Percentiles rank a stretch among this genome's conserved stretches.
Evolutionary conservation across 2,888 invertebrate genomes (phyloP).

Genomic region (Crocallis elinguaria): DNA sequence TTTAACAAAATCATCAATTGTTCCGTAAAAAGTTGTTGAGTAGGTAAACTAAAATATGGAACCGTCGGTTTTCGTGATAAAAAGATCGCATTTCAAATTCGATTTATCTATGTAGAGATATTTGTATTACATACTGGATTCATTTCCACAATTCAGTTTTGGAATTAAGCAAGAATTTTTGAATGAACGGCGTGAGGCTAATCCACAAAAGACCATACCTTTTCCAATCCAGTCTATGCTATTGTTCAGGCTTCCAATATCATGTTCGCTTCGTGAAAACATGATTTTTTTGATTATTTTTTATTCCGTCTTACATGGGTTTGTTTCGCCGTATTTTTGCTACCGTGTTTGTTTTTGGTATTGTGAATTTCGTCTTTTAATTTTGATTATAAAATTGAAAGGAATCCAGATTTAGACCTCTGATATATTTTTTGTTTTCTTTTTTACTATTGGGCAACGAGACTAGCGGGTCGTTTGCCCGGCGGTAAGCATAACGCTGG

Average conservation of each 20-base stretch:
- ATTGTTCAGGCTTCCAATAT: conserved; percentile 40
- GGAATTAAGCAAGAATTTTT: conserved; percentile 33
- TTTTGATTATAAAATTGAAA: not conserved
- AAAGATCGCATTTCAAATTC: not conserved
- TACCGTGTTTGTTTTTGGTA: not conserved
- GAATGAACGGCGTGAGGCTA: conserved; percentile 34
- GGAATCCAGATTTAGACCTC: too few species aligned
- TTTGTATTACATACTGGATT: conserved; percentile 1
- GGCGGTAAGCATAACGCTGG: too few species aligned
- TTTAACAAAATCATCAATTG: too few species aligned
- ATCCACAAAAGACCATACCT: conserved; percentile 28
- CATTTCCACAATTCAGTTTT: conserved; percentile 15
- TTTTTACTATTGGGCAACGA: too few species aligned
- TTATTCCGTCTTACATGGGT: conserved; percentile 8
- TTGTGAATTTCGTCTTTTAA: not conserved
- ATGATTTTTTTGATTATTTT: conserved; percentile 25
- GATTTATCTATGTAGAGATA: not conserved
- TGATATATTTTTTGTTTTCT: not conserved
- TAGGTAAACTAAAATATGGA: too few species aligned
- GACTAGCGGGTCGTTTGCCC: too few species aligned
- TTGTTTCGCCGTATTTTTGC: not conserved
- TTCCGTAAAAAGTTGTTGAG: too few species aligned
- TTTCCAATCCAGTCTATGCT: conserved; percentile 37
- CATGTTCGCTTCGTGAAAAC: conserved; percentile 31
- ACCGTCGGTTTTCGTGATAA: not conserved